Percentiles rank a stretch among this genome's conserved stretches.
Evolutionary conservation across 2,888 invertebrate genomes (phyloP).

Genomic region (Sphaeridia pumilis): DNA sequence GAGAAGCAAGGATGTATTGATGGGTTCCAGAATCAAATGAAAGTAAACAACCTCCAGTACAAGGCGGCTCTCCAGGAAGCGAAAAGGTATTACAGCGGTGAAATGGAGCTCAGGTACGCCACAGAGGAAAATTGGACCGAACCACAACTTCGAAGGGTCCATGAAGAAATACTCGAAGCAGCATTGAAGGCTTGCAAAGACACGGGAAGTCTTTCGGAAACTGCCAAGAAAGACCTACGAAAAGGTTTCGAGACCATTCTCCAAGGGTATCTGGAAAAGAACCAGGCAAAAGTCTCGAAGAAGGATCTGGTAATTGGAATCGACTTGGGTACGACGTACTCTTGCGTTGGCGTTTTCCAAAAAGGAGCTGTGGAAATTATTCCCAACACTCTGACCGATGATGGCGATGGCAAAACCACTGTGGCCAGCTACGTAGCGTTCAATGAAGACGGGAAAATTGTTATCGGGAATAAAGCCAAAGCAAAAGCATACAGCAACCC

Average conservation of each 20-base stretch:
- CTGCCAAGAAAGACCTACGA: constrained; percentile 2
- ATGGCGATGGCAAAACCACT: constrained; percentile 9
- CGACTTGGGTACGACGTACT: constrained; percentile 25
- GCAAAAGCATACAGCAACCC: constrained; percentile 48
- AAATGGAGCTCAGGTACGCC: too few species aligned
- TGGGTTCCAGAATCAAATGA: too few species aligned
- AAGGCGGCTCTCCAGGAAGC: too few species aligned
- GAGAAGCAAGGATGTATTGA: too few species aligned
- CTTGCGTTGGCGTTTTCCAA: constrained; percentile 22
- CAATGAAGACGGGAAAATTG: constrained; percentile 33
- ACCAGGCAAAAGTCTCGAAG: not conserved
- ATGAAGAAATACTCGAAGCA: too few species aligned
- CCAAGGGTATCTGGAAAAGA: not conserved
- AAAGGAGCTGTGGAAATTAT: constrained; percentile 21
- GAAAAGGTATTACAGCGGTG: too few species aligned
- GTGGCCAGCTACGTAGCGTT: constrained; percentile 21
- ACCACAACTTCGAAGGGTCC: too few species aligned
- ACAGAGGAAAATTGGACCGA: too few species aligned
- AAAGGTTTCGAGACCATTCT: constrained; percentile 3
- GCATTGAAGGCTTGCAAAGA: constrained; percentile 1
- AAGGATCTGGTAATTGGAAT: constrained; percentile 20
- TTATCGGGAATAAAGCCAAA: constrained; percentile 18
- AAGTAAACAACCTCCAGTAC: too few species aligned
- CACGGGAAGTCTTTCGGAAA: not conserved
- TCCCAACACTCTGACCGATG: constrained; percentile 10